Evolutionary conservation across 2,888 invertebrate species (phyloP).

Genomic region (Apamea sordens): DNA sequence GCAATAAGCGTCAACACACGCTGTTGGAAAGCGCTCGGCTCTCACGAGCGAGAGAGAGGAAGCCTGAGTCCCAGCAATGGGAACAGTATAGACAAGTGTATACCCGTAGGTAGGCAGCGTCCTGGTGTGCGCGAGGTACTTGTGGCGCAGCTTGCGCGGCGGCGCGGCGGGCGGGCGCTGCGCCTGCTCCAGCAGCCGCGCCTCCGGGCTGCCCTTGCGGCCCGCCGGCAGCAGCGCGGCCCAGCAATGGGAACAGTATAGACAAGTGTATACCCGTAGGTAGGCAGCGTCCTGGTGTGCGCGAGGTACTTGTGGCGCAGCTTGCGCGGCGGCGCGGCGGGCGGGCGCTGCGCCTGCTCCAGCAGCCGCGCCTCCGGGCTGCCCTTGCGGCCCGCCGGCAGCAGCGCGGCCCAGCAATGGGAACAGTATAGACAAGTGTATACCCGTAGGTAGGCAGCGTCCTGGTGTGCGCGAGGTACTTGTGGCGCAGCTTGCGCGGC

Average conservation of each 20-base stretch:
- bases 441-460: slow-evolving; percentile 96
- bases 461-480: slow-evolving; percentile 97
- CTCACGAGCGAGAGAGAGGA: too few species aligned
- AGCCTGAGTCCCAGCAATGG: neutral
- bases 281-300: slow-evolving; percentile 97
- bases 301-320: slow-evolving; percentile 97
- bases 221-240: slow-evolving; percentile 92
- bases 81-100: too few species aligned
- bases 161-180: slow-evolving; percentile 96
- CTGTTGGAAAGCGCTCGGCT: too few species aligned
- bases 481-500: slow-evolving; percentile 95
- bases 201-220: slow-evolving; percentile 96
- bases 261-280: slow-evolving; percentile 91
- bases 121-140: slow-evolving; percentile 97
- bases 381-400: slow-evolving; percentile 93
- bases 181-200: slow-evolving; percentile 95
- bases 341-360: slow-evolving; percentile 96
- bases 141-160: slow-evolving; percentile 95
- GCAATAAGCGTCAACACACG: too few species aligned
- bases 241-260: slow-evolving; percentile 80
- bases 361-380: slow-evolving; percentile 96
- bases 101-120: slow-evolving; percentile 96
- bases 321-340: slow-evolving; percentile 95
- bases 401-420: slow-evolving; percentile 91
- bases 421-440: too few species aligned